A percentile compares a stretch with the other conserved stretches of the same genome.
Evolutionary conservation across 2,113 vertebrate species (phyloP).

Genomic region (human): GRCh38 chr20:41263501-41264000

Average conservation of each 20-base stretch:
- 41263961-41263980: not conserved
- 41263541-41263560: no score
- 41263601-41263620: no score
- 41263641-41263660: no score
- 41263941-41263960: not conserved
- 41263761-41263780: not conserved
- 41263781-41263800: not conserved
- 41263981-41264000: not conserved
- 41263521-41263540: no score
- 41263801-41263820: no score
- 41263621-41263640: no score
- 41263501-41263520: no score
- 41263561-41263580: no score
- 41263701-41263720: not conserved
- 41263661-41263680: no score
- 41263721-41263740: slow-evolving; percentile 37
- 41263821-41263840: not conserved
- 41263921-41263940: not conserved
- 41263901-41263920: slow-evolving; percentile 21
- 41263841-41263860: not conserved
- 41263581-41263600: no score
- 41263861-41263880: not conserved
- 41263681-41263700: no score
- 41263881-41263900: slow-evolving; percentile 1
- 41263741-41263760: slow-evolving; percentile 6